A percentile compares a stretch with the other conserved stretches of the same genome.
phyloP scores from a whole-genome alignment of 1,140 invertebrate genomes.

The Aphelinus certus region DNA sequence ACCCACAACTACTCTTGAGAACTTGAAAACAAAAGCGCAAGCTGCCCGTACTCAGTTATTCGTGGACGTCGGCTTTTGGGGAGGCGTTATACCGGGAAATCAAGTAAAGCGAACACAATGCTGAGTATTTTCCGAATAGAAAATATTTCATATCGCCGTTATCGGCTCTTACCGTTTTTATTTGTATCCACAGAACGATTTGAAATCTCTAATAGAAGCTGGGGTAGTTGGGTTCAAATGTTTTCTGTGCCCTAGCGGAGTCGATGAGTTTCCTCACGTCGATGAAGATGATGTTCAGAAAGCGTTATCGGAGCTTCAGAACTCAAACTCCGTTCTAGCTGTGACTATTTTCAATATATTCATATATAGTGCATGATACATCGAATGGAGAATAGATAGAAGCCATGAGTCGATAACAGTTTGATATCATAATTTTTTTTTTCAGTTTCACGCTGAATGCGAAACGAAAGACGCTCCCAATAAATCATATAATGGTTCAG shows the following conservation, averaged over 20 bases:
- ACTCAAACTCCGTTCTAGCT: constrained; percentile 69
- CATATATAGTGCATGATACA: neutral
- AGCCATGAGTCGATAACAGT: neutral
- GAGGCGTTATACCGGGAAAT: constrained; percentile 75
- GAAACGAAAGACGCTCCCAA: constrained; percentile 46
- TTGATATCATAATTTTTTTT: constrained; percentile 40
- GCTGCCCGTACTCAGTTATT: constrained; percentile 71
- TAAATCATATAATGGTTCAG: constrained; percentile 1
- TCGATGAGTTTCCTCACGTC: constrained; percentile 74
- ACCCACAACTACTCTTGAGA: constrained; percentile 72
- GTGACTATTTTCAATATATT: constrained; percentile 57
- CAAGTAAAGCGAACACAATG: constrained; percentile 52
- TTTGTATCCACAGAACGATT: constrained; percentile 63
- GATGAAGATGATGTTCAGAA: constrained; percentile 66
- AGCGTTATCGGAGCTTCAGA: constrained; percentile 67
- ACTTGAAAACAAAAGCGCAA: constrained; percentile 70
- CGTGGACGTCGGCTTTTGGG: constrained; percentile 81
- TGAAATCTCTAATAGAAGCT: constrained; percentile 69
- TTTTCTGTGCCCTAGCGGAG: constrained; percentile 74
- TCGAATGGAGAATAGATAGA: too few species aligned
- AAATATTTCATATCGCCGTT: too few species aligned
- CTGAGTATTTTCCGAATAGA: too few species aligned
- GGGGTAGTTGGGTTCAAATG: constrained; percentile 81
- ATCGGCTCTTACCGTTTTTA: constrained; percentile 6
- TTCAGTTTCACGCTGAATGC: constrained; percentile 76